Conservation (phyloP, 1,140 invertebrate genomes). For the Acromyrmex charruanus region DNA sequence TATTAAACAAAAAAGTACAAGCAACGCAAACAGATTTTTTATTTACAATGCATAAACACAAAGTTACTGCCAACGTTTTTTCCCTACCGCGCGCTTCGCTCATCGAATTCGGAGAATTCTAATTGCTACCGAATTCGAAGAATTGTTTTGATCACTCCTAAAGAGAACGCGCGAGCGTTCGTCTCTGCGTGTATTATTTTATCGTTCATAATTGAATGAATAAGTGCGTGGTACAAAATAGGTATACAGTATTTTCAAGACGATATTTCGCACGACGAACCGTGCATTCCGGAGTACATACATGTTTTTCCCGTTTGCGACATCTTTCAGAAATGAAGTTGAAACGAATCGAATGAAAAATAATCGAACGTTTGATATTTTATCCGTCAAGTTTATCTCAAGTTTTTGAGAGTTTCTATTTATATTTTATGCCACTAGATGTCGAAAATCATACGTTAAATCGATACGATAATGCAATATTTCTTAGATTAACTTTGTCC, state of each 20-base stretch:
- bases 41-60: not conserved
- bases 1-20: too few species aligned
- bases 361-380: not conserved
- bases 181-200: not conserved
- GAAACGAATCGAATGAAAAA: not conserved
- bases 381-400: not conserved
- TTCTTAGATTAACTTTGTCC: not conserved
- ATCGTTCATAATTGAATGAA: not conserved
- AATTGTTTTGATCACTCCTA: not conserved
- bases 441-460: not conserved
- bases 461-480: too few species aligned
- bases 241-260: not conserved
- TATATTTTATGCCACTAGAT: not conserved
- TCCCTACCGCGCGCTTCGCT: not conserved
- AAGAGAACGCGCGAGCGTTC: not conserved
- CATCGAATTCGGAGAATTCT: not conserved
- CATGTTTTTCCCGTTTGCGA: not conserved
- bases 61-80: not conserved
- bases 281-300: too few species aligned
- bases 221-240: not conserved
- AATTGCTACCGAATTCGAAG: not conserved
- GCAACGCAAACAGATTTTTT: too few species aligned
- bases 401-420: not conserved
- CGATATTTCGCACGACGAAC: not conserved
- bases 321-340: not conserved